Base-by-base conservation (phyloP, 2,888 invertebrate species). In the Pyrochroa serraticornis region DNA sequence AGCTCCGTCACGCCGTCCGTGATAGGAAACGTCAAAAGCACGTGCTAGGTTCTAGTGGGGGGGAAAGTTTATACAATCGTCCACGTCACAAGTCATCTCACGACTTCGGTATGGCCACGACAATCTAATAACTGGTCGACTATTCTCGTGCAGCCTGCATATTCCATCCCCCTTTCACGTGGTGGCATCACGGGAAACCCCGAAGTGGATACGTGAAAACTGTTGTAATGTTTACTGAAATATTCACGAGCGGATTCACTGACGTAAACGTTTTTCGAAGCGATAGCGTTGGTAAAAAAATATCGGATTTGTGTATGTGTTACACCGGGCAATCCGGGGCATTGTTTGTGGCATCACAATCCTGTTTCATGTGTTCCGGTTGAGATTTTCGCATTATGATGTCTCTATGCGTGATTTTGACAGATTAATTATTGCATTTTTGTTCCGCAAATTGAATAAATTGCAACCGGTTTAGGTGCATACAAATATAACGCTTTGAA, bases 351-450 rank as follows among this genome's bases (percentile, higher is more conserved):
- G 70, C 71, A 70, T 68, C 66, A 65, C 65, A 67, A 66, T 67
- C 66, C 67, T 71, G 70, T 71, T 71, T 70, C 70, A 66, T 67
- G 60, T 67, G 67, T 65, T 58, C 52, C 60, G 22, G 22, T 22
- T 64, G 65, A 66, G 69, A 72, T 71, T 71, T 72, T 72, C 71
- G 71, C 68, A 74, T 75, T 73, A 72, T 75, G 75, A 74, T 75
- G 74, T 75, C 73, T 71, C 67, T 64, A 69, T 70, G 73, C 68
- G 68, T 77, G 77, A 76, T 75, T 76, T 77, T 77, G 77, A 77
- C 77, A 77, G 76, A 75, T 75, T 77, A 77, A 77, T 77, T 76
- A 77, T 77, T 74, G 63, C 64, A 70, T 70, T 71, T 71, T 70
- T 71, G 69, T 70, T 65, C 63, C 62, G 57, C 42, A 48, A 44